Evolutionary conservation across 2,797 vertebrate genomes (phyloP).

Genomic region (Danio tinwini): DNA sequence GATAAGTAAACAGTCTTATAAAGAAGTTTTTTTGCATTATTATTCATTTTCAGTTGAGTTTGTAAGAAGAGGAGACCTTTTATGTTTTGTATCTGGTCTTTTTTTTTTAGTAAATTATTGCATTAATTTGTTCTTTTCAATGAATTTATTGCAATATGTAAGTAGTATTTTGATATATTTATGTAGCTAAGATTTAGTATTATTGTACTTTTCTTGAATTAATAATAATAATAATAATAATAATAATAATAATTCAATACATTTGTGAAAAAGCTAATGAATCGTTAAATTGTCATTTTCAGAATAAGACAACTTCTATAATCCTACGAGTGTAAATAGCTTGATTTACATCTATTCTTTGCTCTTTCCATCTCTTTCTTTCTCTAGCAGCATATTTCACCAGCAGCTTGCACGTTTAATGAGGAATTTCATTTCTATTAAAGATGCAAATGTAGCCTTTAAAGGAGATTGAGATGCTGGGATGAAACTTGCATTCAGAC

Average conservation of each 20-base stretch:
- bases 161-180: slow-evolving; percentile 9
- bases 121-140: neutral
- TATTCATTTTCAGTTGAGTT: too few relatives aligned
- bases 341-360: slow-evolving; percentile 64
- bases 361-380: slow-evolving; percentile 35
- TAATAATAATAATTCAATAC: too few relatives aligned
- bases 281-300: neutral
- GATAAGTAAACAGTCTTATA: too few relatives aligned
- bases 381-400: slow-evolving; percentile 67
- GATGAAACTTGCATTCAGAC: slow-evolving; percentile 53
- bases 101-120: too few relatives aligned
- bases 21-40: too few relatives aligned
- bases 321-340: slow-evolving; percentile 62
- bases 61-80: too few relatives aligned
- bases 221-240: too few relatives aligned
- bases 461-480: slow-evolving; percentile 76
- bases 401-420: slow-evolving; percentile 74
- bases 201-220: neutral
- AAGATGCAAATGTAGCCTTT: slow-evolving; percentile 86
- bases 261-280: neutral
- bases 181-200: neutral
- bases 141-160: neutral
- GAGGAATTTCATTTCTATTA: slow-evolving; percentile 82
- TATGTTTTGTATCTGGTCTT: too few relatives aligned
- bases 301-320: neutral